Evolutionary conservation across 2,113 vertebrate genomes (phyloP).

Genomic region (Mus pahari): DNA sequence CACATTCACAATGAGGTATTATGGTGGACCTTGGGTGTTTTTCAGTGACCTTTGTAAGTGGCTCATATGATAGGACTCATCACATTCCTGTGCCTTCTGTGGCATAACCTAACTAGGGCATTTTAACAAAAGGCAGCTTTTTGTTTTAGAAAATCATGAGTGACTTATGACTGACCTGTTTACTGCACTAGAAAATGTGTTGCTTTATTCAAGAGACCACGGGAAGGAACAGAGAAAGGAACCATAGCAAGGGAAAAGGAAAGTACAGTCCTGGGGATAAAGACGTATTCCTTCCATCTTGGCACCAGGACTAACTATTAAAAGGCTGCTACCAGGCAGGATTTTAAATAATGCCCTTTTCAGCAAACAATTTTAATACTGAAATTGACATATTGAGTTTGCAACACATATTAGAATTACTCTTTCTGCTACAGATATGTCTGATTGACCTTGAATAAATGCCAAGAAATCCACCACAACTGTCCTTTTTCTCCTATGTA

Average conservation of each 20-base stretch:
- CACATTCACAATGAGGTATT: not conserved
- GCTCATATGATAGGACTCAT: not conserved
- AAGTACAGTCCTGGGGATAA: slow-evolving; percentile 67
- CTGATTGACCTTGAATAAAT: slow-evolving; percentile 80
- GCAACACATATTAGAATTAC: slow-evolving; percentile 56
- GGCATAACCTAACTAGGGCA: not conserved
- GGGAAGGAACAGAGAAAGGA: slow-evolving; percentile 49
- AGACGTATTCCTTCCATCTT: slow-evolving; percentile 46
- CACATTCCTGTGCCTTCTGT: slow-evolving; percentile 10
- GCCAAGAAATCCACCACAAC: slow-evolving; percentile 69
- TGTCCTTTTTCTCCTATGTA: slow-evolving; percentile 41
- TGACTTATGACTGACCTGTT: slow-evolving; percentile 63
- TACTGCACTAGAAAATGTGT: not conserved
- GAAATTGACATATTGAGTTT: slow-evolving; percentile 77
- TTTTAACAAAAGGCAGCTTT: slow-evolving; percentile 51
- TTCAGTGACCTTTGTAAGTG: slow-evolving; percentile 39
- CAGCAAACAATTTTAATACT: slow-evolving; percentile 68
- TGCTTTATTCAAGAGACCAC: slow-evolving; percentile 54
- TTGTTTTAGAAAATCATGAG: slow-evolving; percentile 57
- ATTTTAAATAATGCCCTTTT: slow-evolving; percentile 78
- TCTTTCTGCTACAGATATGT: slow-evolving; percentile 75
- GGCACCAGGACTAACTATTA: slow-evolving; percentile 63
- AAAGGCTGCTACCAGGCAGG: slow-evolving; percentile 56
- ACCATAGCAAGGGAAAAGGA: slow-evolving; percentile 34
- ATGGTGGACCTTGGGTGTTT: not conserved